Percentiles rank a stretch among this genome's conserved stretches.
phyloP scores from a whole-genome alignment of 2,888 invertebrate species.

The Lomographa bimaculata region DNA sequence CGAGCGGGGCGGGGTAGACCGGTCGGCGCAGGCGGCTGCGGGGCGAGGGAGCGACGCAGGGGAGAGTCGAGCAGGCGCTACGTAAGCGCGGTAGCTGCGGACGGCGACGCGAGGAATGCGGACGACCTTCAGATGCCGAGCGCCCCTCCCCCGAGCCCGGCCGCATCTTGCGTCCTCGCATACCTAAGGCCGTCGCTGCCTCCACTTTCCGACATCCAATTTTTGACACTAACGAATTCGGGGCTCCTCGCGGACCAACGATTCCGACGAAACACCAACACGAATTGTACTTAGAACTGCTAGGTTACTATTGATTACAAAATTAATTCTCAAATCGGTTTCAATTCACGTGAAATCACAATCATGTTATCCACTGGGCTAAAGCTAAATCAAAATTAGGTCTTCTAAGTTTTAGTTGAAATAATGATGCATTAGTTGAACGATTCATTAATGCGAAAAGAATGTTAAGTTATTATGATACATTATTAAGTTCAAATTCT shows the following conservation, averaged over 20 bases:
- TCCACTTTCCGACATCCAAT: slow-evolving; percentile 78
- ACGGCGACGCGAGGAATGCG: slow-evolving; percentile 83
- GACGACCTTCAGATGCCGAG: slow-evolving; percentile 83
- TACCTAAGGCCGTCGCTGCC: slow-evolving; percentile 76
- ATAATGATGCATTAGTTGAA: too few species aligned
- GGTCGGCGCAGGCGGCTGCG: slow-evolving; percentile 57
- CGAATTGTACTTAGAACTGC: too few species aligned
- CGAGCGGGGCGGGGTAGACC: slow-evolving; percentile 59
- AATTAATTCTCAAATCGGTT: too few species aligned
- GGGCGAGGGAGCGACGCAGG: slow-evolving; percentile 41
- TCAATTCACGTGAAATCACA: too few species aligned
- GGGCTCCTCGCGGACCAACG: slow-evolving; percentile 33
- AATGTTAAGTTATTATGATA: too few species aligned
- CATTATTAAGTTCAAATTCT: too few species aligned
- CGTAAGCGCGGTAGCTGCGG: slow-evolving; percentile 84
- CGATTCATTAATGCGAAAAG: too few species aligned
- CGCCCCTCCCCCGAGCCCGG: slow-evolving; percentile 77
- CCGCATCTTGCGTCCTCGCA: slow-evolving; percentile 83
- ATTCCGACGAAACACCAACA: slow-evolving; percentile 37
- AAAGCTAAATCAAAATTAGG: too few species aligned
- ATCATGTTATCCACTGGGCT: too few species aligned
- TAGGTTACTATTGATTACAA: too few species aligned
- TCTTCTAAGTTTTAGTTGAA: too few species aligned
- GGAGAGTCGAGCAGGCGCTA: slow-evolving; percentile 66
- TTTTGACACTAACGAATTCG: slow-evolving; percentile 72